Percentiles rank a stretch among this genome's conserved stretches.
These are phyloP conservation scores for Distichodus sexfasciatus DNA, from an alignment of 2,797 vertebrate genomes.

Conservation along the genomic window DNA sequence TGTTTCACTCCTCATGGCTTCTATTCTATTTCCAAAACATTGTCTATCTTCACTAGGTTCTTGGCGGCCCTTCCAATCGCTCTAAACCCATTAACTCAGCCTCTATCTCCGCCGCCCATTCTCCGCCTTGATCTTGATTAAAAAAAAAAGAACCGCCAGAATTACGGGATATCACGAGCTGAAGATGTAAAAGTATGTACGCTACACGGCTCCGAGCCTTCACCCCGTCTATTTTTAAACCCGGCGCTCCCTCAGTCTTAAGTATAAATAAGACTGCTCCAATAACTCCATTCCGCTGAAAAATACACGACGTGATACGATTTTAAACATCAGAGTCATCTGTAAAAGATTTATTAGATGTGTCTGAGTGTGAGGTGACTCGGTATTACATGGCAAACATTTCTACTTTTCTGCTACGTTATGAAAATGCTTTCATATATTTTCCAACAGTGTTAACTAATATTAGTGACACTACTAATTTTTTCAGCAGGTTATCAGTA, in stretches of 20 bases:
- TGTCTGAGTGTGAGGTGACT: too few relatives aligned
- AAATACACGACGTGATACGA: not conserved
- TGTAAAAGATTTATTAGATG: too few relatives aligned
- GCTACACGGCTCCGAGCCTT: not conserved
- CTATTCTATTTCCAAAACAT: conserved; percentile 2
- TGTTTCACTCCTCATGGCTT: not conserved
- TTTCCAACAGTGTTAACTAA: too few relatives aligned
- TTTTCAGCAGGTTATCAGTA: too few relatives aligned
- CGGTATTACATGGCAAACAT: too few relatives aligned
- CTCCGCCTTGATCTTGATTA: conserved; percentile 3
- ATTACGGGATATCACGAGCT: not conserved
- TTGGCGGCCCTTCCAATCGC: not conserved
- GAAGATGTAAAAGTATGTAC: not conserved
- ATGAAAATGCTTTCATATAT: too few relatives aligned
- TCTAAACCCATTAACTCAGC: not conserved
- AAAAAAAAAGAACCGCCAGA: not conserved
- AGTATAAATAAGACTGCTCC: not conserved
- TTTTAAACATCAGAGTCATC: not conserved
- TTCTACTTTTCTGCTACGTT: too few relatives aligned
- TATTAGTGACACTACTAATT: too few relatives aligned
- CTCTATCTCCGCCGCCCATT: not conserved
- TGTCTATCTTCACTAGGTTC: not conserved
- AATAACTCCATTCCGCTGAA: not conserved
- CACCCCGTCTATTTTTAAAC: not conserved
- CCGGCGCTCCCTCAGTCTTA: not conserved